Base-by-base conservation (phyloP, 2,797 vertebrate species). In the Rhynchotus rufescens region DNA sequence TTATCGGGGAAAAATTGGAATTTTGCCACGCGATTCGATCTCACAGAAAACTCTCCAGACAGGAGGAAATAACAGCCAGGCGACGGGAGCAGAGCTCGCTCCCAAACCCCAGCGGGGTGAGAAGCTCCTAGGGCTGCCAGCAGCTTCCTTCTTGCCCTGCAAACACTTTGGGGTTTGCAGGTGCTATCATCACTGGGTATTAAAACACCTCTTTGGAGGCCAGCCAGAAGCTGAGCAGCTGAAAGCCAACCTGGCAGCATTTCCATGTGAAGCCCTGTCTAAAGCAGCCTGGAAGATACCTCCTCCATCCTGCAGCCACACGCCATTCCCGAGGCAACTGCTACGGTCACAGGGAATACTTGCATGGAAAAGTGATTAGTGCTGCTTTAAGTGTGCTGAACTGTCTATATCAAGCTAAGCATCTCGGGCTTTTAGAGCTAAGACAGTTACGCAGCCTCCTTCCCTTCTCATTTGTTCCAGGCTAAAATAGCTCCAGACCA, bases 1-100 rank as follows among this genome's bases (percentile, higher is more conserved):
- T 92, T 89, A 84, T 40, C 51, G 69, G 83, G 81, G 78, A 96
- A 93, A 94, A 94, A 81, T 79, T n/a, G 51, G 45, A 30, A 85
- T 79, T 93, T 80, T 67, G 44, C 83, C 80, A 56, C 83, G 75
- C 0, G 0, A 76, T 1, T 1, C 7, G 56, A 73, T 40, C 78
- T 88, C 47, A 62, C 47, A 49, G 69, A 65, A 74, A 94, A 45
- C 42, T 66, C 64, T 57, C 42, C 73, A 90, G 81, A 84, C 44
- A 15, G 15, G 56, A 95, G 79, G 49, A 91, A 93, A 89, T 56
- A 81, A 92, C 0, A 0, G 64, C 68, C 69, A 85, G 92, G 54
- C 32, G 79, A 87, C 65, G 51, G 1, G 9, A 49, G 68, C 65
- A 10, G 73, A 32, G 38, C 47, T 22, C 22, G 10, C 67, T 83